Evolutionary conservation across 2,888 invertebrate genomes (phyloP).

Genomic region (Malacosoma neustria): DNA sequence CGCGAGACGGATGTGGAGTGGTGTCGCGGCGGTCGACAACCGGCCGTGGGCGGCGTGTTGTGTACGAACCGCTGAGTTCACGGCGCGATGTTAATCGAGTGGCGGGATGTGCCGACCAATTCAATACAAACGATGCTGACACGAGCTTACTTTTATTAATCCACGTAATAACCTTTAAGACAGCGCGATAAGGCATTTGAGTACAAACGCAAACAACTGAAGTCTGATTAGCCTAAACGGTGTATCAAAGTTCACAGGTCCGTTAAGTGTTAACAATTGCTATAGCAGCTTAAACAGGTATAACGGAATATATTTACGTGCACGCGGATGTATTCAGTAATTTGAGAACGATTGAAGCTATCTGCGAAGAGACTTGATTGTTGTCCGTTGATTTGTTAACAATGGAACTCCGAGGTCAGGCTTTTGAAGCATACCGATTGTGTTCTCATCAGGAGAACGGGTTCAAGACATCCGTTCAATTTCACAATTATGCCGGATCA

Average conservation of each 20-base stretch:
- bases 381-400: conserved; percentile 35
- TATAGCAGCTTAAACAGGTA: conserved; percentile 32
- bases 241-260: conserved; percentile 8
- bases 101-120: conserved; percentile 34
- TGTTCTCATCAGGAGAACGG: conserved; percentile 38
- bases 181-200: not conserved
- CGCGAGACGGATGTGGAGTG: conserved; percentile 54
- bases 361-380: conserved; percentile 19
- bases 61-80: conserved; percentile 43
- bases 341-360: conserved; percentile 33
- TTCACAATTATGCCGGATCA: conserved; percentile 17
- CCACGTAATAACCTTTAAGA: not conserved
- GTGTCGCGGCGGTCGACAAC: conserved; percentile 37
- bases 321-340: conserved; percentile 34
- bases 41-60: conserved; percentile 44
- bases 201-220: not conserved
- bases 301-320: conserved; percentile 33
- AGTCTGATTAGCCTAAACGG: not conserved
- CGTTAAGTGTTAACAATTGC: conserved; percentile 35
- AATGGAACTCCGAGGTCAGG: conserved; percentile 49
- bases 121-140: conserved; percentile 19
- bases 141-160: conserved; percentile 1
- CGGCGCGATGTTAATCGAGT: conserved; percentile 35
- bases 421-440: conserved; percentile 40
- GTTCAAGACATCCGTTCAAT: conserved; percentile 37